A percentile compares a stretch with the other conserved stretches of the same genome.
These are phyloP conservation scores for Tiphia femorata DNA, from an alignment of 2,888 invertebrate genomes.

Conservation along the genomic window DNA sequence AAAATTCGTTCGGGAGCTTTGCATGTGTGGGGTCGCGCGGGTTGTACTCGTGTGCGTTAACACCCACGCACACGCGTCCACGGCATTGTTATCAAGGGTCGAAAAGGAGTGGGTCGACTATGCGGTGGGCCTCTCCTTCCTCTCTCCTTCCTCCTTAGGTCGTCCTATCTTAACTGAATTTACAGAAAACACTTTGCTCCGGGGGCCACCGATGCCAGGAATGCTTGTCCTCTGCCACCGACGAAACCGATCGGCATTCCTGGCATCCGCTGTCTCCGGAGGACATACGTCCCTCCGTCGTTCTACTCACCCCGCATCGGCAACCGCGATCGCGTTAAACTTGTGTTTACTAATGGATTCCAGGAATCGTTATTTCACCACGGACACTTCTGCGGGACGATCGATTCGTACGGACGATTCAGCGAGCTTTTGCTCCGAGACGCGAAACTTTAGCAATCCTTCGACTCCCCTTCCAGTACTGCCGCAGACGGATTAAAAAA, in stretches of 20 bases:
- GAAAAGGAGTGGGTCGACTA: constrained; percentile 18
- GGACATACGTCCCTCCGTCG: neutral
- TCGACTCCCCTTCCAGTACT: too few relatives aligned
- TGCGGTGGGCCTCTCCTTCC: constrained; percentile 49
- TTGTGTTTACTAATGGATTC: constrained; percentile 59
- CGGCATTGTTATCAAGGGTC: neutral
- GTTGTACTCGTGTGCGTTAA: too few relatives aligned
- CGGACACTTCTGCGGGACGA: too few relatives aligned
- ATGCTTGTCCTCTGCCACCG: constrained; percentile 59
- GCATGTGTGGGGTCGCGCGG: too few relatives aligned
- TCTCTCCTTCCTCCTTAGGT: too few relatives aligned
- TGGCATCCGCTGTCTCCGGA: constrained; percentile 32
- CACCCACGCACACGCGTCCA: neutral
- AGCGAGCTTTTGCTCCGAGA: too few relatives aligned
- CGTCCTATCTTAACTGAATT: constrained; percentile 59
- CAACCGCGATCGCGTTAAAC: constrained; percentile 54
- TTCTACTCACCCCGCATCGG: constrained; percentile 25
- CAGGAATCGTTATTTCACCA: constrained; percentile 35
- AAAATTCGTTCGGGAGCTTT: too few relatives aligned
- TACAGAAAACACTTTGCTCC: constrained; percentile 53
- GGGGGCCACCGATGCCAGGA: constrained; percentile 49
- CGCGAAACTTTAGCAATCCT: too few relatives aligned
- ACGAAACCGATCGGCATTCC: constrained; percentile 51
- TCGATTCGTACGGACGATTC: too few relatives aligned
- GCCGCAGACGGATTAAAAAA: too few relatives aligned